Evolutionary conservation across 1,140 invertebrate genomes (phyloP).

Genomic region (Formica selysi): DNA sequence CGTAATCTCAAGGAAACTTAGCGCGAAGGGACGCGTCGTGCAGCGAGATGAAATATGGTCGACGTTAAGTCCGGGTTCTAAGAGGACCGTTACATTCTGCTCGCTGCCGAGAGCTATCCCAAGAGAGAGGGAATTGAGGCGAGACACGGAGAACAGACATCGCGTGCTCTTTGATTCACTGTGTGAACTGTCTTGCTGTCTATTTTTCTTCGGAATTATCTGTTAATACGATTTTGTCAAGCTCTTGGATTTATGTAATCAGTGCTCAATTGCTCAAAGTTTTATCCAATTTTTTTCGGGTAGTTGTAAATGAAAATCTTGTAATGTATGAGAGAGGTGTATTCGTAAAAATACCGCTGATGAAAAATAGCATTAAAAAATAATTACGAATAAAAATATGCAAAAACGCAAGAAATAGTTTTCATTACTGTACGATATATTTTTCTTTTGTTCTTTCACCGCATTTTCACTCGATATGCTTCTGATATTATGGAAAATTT

Average conservation of each 20-base stretch:
- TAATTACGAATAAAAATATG: background rate
- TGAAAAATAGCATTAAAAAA: background rate
- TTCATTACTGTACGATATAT: background rate
- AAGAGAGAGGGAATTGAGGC: background rate
- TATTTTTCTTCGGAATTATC: background rate
- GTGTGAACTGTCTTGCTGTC: background rate
- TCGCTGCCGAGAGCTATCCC: background rate
- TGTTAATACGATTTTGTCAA: background rate
- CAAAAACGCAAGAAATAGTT: background rate
- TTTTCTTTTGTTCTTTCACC: background rate
- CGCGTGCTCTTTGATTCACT: background rate
- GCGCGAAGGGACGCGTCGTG: slow-evolving; percentile 66
- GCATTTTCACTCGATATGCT: background rate
- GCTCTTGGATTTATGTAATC: background rate
- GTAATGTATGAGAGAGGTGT: background rate
- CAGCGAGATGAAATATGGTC: slow-evolving; percentile 56
- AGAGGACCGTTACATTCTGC: slow-evolving; percentile 42
- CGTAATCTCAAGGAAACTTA: slow-evolving; percentile 80
- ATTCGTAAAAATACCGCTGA: background rate
- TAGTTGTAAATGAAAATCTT: background rate
- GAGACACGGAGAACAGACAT: background rate
- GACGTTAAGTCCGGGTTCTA: slow-evolving; percentile 62
- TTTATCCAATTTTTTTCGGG: background rate
- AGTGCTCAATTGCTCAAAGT: background rate
- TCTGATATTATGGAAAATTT: slow-evolving; percentile 35